A percentile compares a stretch with the other conserved stretches of the same genome.
phyloP scores from a whole-genome alignment of 2,797 vertebrate species.

The Rhinogobio ventralis region DNA sequence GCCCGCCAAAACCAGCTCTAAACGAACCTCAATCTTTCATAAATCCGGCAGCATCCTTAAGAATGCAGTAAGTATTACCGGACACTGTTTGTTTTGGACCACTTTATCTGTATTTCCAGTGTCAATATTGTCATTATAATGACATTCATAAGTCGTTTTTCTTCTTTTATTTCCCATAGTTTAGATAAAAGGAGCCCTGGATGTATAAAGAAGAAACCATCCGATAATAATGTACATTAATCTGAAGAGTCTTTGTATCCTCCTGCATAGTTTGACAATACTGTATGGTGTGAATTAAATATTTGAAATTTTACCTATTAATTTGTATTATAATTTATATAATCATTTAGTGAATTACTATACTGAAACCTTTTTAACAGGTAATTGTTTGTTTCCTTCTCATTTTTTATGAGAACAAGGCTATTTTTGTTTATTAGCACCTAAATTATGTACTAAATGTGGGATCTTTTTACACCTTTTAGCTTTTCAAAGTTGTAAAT shows the following conservation, averaged over 20 bases:
- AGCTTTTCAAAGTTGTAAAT: background rate
- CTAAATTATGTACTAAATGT: background rate
- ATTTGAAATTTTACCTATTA: background rate
- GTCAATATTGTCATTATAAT: background rate
- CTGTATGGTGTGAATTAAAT: background rate
- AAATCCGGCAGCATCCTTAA: conserved; percentile 77
- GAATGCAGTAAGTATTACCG: conserved; percentile 68
- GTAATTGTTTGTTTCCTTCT: background rate
- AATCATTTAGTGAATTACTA: background rate
- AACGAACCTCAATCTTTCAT: conserved; percentile 72
- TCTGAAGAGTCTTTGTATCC: background rate
- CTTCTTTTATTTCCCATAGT: conserved; percentile 65
- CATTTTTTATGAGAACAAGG: background rate
- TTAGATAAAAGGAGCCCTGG: conserved; percentile 64
- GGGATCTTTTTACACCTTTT: background rate
- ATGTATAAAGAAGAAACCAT: conserved; percentile 2
- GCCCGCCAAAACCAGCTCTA: conserved; percentile 50
- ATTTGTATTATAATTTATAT: conserved; percentile 4
- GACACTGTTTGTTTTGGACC: background rate
- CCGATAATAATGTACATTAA: background rate
- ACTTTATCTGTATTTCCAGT: background rate
- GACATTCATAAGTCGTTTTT: background rate
- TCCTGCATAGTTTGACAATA: background rate
- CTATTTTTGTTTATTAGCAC: background rate
- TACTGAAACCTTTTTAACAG: background rate